Percentiles rank a stretch among this genome's conserved stretches.
These are phyloP conservation scores for Akabosia matsudoensis DNA, from an alignment of 1,140 invertebrate genomes.

Conservation along the genomic window DNA sequence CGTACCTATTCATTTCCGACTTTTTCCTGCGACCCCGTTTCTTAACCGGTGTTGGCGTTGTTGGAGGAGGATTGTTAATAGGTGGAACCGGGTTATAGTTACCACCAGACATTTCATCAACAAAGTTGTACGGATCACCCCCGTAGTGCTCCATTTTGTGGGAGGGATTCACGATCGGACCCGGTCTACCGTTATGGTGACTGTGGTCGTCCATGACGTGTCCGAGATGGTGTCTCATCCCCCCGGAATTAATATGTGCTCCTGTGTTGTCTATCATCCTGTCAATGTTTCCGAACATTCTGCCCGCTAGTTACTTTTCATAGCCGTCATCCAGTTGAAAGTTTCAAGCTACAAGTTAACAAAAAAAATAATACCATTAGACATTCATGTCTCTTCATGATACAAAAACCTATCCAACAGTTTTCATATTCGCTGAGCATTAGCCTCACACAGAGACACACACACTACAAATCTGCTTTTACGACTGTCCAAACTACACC, in stretches of 20 bases:
- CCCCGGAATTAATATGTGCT: constrained; percentile 3
- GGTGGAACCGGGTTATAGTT: constrained; percentile 39
- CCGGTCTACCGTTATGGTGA: constrained; percentile 47
- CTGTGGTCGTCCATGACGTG: constrained; percentile 30
- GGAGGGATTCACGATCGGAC: constrained; percentile 15
- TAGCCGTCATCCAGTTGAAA: constrained; percentile 72
- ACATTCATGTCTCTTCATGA: constrained; percentile 5
- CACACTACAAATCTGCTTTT: no score
- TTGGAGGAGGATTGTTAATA: constrained; percentile 44
- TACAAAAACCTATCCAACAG: neutral
- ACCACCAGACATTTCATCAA: constrained; percentile 63
- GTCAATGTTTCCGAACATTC: constrained; percentile 51
- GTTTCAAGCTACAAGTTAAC: constrained; percentile 65
- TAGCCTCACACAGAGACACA: no score
- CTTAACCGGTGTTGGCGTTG: constrained; percentile 61
- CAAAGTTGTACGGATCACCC: constrained; percentile 74
- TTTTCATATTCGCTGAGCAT: neutral
- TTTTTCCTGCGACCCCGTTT: constrained; percentile 79
- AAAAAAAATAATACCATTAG: constrained; percentile 21
- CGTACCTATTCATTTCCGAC: constrained; percentile 54
- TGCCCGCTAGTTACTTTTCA: constrained; percentile 76
- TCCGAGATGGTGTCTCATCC: neutral
- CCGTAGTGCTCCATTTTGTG: constrained; percentile 45
- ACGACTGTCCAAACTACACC: no score
- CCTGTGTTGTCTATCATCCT: constrained; percentile 19